Evolutionary conservation across 1,140 invertebrate genomes (phyloP).

Genomic region (Drosophila elegans): DNA sequence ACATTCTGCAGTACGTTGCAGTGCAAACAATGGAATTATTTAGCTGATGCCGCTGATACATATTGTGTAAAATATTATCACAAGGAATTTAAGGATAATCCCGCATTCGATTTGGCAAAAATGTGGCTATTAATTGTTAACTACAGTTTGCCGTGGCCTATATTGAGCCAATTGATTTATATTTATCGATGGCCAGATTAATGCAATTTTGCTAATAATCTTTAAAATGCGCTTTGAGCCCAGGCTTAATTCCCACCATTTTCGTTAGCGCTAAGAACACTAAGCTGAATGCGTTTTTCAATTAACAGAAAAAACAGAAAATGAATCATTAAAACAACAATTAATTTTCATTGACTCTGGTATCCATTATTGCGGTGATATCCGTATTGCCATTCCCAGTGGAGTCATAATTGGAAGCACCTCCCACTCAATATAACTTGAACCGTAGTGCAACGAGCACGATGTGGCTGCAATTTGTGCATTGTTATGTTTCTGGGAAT

Average conservation of each 20-base stretch:
- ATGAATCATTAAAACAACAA: constrained; percentile 73
- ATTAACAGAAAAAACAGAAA: constrained; percentile 54
- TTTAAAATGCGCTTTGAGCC: background rate
- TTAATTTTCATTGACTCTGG: constrained; percentile 63
- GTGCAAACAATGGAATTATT: constrained; percentile 52
- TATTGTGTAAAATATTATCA: constrained; percentile 9
- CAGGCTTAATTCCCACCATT: background rate
- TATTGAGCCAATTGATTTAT: background rate
- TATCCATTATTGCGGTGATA: constrained; percentile 20
- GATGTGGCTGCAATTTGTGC: constrained; percentile 39
- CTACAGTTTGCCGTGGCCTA: constrained; percentile 7
- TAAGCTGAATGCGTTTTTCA: constrained; percentile 54
- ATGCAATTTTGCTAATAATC: too few relatives aligned
- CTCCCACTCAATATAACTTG: constrained; percentile 7
- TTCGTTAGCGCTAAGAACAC: constrained; percentile 1
- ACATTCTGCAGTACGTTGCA: constrained; percentile 9
- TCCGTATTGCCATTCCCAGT: constrained; percentile 10
- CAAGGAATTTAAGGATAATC: constrained; percentile 19
- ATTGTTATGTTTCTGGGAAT: constrained; percentile 42
- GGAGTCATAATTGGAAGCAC: constrained; percentile 22
- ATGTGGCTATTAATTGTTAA: constrained; percentile 5
- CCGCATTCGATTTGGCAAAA: background rate
- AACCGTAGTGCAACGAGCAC: constrained; percentile 15
- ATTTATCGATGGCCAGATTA: background rate
- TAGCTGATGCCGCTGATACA: constrained; percentile 40